Base-by-base conservation (phyloP, 2,797 vertebrate species). In the Telmatherina bonti region DNA sequence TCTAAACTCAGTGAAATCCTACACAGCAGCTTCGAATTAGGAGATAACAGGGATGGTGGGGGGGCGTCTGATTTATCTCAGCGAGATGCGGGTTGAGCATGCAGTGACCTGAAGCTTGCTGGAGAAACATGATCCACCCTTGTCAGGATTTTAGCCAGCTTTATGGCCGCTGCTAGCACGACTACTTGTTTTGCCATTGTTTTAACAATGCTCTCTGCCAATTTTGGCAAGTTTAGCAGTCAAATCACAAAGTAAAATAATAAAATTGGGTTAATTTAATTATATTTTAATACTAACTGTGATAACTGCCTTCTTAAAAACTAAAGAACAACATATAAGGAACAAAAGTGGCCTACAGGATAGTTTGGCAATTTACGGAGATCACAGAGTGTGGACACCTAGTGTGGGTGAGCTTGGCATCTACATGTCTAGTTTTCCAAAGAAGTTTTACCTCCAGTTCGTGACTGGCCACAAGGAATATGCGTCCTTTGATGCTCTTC, bases 401-500 rank as follows among this genome's bases (percentile, higher is more conserved):
- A 1, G 38, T 55, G 26, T 30, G 15, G 6, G 36, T 12, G 3
- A 24, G 30, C 7, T 29, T 35, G 0, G 13, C 30, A 51, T 38
- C 33, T 41, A 10, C 41, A n/a, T 45, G 43, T 9, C 7, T n/a
- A 7, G 7, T 45, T 7, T 31, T 30, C 22, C 16, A 7, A 5
- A 12, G 1, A 9, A 20, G 0, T 4, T 87, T 91, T 87, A 98
- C 97, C 97, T 99, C 96, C 9, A 99, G 91, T 29, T 97, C 92
- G 36, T 91, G 94, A 91, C 96, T 97, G 79, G 97, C 95, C 22
- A 98, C 92, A 5, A 99, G 94, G 72, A 99, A 99, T 67, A 99
- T 95, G 4, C 97, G 94, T 2, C 96, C 97, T 0, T 86, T 90
- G 84, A 97, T 96, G 27, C 77, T 89, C 82, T 97, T 98, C 97